Percentiles rank a stretch among this genome's conserved stretches.
Conservation (phyloP, 2,797 vertebrate genomes). For the Microctenopoma steveboyesi region DNA sequence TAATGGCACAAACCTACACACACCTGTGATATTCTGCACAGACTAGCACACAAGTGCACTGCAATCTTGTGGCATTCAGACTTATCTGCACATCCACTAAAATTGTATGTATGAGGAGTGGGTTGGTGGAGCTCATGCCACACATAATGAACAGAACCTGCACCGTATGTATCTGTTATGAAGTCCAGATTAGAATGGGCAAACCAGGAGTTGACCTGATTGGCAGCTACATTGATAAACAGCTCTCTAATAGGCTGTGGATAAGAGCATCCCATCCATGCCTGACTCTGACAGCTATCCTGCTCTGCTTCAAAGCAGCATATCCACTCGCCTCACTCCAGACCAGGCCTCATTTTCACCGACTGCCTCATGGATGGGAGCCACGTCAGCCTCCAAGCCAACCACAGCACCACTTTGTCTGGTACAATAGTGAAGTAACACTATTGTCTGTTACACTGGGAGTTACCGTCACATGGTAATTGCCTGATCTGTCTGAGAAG, state of each 20-base stretch:
- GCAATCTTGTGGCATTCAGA: constrained; percentile 52
- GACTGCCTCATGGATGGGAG: constrained; percentile 54
- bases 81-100: constrained; percentile 57
- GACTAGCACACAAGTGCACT: constrained; percentile 34
- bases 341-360: constrained; percentile 71
- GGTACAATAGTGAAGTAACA: constrained; percentile 11
- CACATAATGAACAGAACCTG: constrained; percentile 73
- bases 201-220: constrained; percentile 64
- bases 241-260: constrained; percentile 78
- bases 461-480: constrained; percentile 51
- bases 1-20: constrained; percentile 12
- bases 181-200: constrained; percentile 74
- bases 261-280: constrained; percentile 79
- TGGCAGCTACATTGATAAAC: constrained; percentile 79
- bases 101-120: constrained; percentile 61
- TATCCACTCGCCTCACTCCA: constrained; percentile 54
- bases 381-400: constrained; percentile 56
- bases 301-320: constrained; percentile 75
- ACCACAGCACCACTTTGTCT: constrained; percentile 34
- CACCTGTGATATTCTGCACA: constrained; percentile 25
- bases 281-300: constrained; percentile 79
- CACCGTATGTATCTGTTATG: constrained; percentile 73
- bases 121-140: constrained; percentile 31
- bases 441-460: constrained; percentile 33
- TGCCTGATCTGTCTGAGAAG: constrained; percentile 36